Conservation (phyloP, 1,140 invertebrate genomes). For the Diabrotica undecimpunctata region DNA sequence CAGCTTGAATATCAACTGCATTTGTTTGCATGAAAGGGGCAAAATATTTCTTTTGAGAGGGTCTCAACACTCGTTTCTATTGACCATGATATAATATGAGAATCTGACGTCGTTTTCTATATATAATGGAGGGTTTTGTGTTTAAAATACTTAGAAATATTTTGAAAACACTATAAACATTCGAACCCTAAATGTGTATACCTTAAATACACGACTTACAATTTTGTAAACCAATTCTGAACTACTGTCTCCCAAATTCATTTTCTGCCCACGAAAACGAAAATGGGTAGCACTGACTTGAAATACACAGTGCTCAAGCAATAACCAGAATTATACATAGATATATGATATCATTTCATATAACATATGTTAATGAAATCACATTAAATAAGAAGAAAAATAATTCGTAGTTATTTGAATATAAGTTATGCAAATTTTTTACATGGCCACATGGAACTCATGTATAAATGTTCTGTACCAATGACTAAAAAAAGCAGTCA, state of each 20-base stretch:
- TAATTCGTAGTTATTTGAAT: constrained; percentile 42
- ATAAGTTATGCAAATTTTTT: constrained; percentile 31
- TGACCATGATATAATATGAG: too few relatives aligned
- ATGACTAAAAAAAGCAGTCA: constrained; percentile 29
- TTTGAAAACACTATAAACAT: constrained; percentile 11
- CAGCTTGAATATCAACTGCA: too few relatives aligned
- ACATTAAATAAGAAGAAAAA: constrained; percentile 41
- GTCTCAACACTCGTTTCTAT: too few relatives aligned
- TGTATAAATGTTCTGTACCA: constrained; percentile 33
- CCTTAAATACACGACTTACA: constrained; percentile 13
- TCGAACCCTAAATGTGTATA: constrained; percentile 18
- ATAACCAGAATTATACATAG: constrained; percentile 43
- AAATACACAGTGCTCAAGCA: constrained; percentile 39
- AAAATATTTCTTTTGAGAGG: too few relatives aligned
- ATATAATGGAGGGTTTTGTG: neutral
- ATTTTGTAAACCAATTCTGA: constrained; percentile 43
- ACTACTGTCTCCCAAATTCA: constrained; percentile 44
- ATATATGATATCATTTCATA: constrained; percentile 46
- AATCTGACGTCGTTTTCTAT: too few relatives aligned
- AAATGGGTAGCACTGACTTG: constrained; percentile 39
- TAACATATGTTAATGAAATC: constrained; percentile 44
- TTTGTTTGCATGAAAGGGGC: too few relatives aligned
- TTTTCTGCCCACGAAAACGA: constrained; percentile 45
- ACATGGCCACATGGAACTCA: constrained; percentile 45
- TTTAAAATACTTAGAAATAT: constrained; percentile 10